These are phyloP conservation scores for Salmo trutta DNA, from an alignment of 2,797 vertebrate genomes.

Conservation along the genomic window DNA sequence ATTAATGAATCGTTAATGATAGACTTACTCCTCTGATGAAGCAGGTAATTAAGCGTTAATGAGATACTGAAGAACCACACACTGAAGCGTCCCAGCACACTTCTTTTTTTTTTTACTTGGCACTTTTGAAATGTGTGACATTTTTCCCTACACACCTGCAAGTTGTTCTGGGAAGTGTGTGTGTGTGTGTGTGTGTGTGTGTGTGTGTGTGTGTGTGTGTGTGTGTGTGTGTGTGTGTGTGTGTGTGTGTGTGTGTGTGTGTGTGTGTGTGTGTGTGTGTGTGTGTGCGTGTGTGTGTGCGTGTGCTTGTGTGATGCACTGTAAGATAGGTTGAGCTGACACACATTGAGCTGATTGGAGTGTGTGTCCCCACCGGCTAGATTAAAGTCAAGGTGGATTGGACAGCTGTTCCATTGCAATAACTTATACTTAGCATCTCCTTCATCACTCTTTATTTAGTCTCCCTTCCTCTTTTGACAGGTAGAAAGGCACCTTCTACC, in stretches of 20 bases:
- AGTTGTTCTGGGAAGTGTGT: neutral
- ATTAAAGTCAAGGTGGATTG: conserved; percentile 17
- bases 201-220: too few relatives aligned
- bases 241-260: too few relatives aligned
- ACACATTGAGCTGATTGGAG: conserved; percentile 3
- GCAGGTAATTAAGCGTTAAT: conserved; percentile 44
- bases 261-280: too few relatives aligned
- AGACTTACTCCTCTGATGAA: conserved; percentile 42
- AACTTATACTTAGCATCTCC: conserved; percentile 16
- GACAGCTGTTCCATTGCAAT: conserved; percentile 23
- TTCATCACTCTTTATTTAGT: conserved; percentile 15
- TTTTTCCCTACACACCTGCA: neutral
- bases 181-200: too few relatives aligned
- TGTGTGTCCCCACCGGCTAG: conserved; percentile 1
- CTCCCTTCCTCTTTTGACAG: neutral
- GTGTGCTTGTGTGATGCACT: neutral
- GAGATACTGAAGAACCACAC: conserved; percentile 15
- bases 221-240: too few relatives aligned
- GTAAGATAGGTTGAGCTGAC: neutral
- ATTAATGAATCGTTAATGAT: conserved; percentile 38
- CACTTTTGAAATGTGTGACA: neutral
- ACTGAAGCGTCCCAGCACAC: neutral
- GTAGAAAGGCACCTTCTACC: neutral
- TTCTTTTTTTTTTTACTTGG: neutral
- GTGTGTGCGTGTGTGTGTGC: too few relatives aligned